Evolutionary conservation across 2,113 vertebrate genomes (phyloP).

Genomic region (Mesembrinibis cayennensis): DNA sequence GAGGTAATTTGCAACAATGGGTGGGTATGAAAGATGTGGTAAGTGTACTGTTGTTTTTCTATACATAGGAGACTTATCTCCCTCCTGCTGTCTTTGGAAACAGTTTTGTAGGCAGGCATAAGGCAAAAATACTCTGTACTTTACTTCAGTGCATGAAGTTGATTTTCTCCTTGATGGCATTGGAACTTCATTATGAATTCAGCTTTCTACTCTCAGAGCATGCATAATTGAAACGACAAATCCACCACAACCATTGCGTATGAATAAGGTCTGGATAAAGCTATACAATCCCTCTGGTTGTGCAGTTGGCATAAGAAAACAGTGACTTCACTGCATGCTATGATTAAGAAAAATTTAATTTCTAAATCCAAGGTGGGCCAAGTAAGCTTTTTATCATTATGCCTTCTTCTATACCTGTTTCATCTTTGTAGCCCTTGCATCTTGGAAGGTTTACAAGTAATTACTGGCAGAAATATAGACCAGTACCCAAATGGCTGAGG

Average conservation of each 20-base stretch:
- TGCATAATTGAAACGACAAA: slow-evolving; percentile 21
- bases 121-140: background rate
- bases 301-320: background rate
- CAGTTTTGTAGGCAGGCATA: background rate
- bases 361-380: background rate
- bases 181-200: slow-evolving; percentile 45
- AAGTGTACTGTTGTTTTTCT: background rate
- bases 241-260: background rate
- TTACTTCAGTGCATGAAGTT: background rate
- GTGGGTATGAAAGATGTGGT: background rate
- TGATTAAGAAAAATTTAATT: background rate
- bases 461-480: background rate
- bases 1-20: background rate
- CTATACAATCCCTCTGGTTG: background rate
- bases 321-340: background rate
- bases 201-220: slow-evolving; percentile 16
- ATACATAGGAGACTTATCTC: background rate
- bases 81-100: slow-evolving; percentile 9
- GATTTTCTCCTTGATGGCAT: slow-evolving; percentile 36
- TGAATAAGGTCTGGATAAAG: background rate
- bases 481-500: background rate
- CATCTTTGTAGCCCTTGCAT: background rate
- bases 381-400: background rate
- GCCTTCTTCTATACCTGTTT: background rate
- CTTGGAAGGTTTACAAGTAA: background rate